A percentile compares a stretch with the other conserved stretches of the same genome.
Evolutionary conservation across 2,888 invertebrate species (phyloP).

Genomic region (Macrosiphum euphorbiae): DNA sequence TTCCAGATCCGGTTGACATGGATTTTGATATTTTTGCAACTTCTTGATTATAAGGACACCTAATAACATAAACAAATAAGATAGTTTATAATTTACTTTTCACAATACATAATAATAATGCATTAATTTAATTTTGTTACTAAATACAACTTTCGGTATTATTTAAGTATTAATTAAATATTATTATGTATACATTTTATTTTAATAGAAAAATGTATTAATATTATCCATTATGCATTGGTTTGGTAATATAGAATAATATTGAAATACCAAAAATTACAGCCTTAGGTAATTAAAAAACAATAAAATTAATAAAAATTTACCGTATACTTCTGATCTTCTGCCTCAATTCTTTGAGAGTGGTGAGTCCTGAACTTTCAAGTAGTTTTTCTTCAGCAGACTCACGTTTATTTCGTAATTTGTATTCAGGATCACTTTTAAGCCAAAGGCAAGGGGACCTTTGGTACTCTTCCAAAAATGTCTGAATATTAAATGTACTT

Average conservation of each 20-base stretch:
- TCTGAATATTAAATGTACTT: neutral
- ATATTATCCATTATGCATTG: neutral
- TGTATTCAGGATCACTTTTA: conserved; percentile 19
- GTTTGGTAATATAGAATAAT: neutral
- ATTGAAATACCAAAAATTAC: conserved; percentile 22
- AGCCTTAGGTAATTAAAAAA: neutral
- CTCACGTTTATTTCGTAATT: conserved; percentile 19
- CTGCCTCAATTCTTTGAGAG: conserved; percentile 14
- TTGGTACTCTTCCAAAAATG: conserved; percentile 28
- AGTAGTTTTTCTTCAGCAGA: conserved; percentile 31
- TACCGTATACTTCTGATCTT: conserved; percentile 33
- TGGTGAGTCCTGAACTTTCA: neutral
- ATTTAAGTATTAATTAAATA: conserved; percentile 22
- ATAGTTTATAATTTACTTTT: conserved; percentile 27
- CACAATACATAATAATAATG: conserved; percentile 9
- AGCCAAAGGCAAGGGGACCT: neutral
- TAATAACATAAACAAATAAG: conserved; percentile 13
- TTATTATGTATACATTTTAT: conserved; percentile 7
- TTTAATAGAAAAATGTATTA: neutral
- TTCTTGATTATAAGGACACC: conserved; percentile 41
- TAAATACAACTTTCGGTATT: conserved; percentile 11
- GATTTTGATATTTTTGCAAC: neutral
- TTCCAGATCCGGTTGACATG: conserved; percentile 21
- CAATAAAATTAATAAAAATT: neutral
- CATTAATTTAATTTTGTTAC: conserved; percentile 21